phyloP scores from a whole-genome alignment of 2,888 invertebrate species.

The Halictus quadricinctus region DNA sequence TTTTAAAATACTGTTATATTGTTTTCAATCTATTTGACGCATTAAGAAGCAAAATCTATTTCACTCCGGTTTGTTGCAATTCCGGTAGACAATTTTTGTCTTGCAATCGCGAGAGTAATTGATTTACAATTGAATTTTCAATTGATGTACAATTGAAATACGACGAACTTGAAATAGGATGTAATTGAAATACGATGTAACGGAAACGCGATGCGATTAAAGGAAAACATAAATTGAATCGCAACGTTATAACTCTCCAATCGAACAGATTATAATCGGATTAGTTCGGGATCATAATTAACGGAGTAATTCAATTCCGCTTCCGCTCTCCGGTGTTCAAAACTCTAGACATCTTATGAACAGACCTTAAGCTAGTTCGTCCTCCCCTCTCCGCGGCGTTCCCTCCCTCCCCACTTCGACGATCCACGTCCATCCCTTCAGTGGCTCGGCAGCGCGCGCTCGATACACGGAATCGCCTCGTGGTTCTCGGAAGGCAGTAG shows the following conservation, averaged over 20 bases:
- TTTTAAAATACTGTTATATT: too few relatives aligned
- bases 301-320: background rate
- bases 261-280: background rate
- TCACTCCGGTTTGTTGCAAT: too few relatives aligned
- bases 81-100: too few relatives aligned
- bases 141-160: background rate
- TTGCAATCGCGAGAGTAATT: too few relatives aligned
- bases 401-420: constrained; percentile 29
- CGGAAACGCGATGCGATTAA: background rate
- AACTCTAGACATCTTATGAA: constrained; percentile 26
- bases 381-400: constrained; percentile 34
- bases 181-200: background rate
- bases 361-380: constrained; percentile 24
- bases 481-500: constrained; percentile 81
- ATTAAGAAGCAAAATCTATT: too few relatives aligned
- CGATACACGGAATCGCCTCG: constrained; percentile 82
- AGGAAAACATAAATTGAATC: background rate
- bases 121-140: background rate
- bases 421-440: constrained; percentile 65
- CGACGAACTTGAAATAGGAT: background rate
- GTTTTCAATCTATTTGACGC: too few relatives aligned
- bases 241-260: background rate
- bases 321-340: background rate
- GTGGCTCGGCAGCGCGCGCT: constrained; percentile 74
- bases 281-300: background rate